These are phyloP conservation scores for Chrysaora quinquecirrha DNA, from an alignment of 30 jellyfish, hydroid and myxozoan genomes.

Conservation along the genomic window DNA sequence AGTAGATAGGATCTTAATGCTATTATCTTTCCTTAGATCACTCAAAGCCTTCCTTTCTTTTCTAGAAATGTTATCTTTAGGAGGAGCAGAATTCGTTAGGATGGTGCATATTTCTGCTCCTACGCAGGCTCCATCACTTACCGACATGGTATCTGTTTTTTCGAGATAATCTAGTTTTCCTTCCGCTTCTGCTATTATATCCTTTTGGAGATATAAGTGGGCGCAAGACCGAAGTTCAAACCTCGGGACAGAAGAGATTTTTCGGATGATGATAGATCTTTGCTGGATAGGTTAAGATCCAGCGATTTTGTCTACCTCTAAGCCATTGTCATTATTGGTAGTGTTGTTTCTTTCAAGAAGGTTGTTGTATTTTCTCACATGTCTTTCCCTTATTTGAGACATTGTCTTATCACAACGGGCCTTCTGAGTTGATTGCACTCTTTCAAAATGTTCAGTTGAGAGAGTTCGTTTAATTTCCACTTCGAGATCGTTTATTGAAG, in stretches of 20 bases:
- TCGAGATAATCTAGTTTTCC: not conserved
- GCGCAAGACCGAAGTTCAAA: slow-evolving; percentile 2
- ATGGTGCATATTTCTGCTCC: slow-evolving; percentile 1
- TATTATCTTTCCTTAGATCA: not conserved
- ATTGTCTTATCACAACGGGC: too few relatives aligned
- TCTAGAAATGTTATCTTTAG: not conserved
- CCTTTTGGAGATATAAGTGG: too few relatives aligned
- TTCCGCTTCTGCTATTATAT: not conserved
- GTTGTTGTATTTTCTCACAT: too few relatives aligned
- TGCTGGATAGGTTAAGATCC: not conserved
- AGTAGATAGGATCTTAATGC: not conserved
- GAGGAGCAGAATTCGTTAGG: not conserved
- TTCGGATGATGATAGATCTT: not conserved
- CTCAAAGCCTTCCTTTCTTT: not conserved
- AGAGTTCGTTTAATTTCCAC: not conserved
- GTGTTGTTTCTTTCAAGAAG: not conserved
- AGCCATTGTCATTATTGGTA: not conserved
- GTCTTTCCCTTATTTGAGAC: too few relatives aligned
- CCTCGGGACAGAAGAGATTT: not conserved
- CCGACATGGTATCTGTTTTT: not conserved
- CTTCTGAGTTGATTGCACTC: too few relatives aligned
- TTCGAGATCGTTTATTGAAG: not conserved
- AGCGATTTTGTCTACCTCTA: not conserved
- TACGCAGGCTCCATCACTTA: not conserved
- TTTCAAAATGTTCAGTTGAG: too few relatives aligned